Percentiles rank a stretch among this genome's conserved stretches.
Evolutionary conservation across 2,797 vertebrate genomes (phyloP).

Genomic region (Erpetoichthys calabaricus): DNA sequence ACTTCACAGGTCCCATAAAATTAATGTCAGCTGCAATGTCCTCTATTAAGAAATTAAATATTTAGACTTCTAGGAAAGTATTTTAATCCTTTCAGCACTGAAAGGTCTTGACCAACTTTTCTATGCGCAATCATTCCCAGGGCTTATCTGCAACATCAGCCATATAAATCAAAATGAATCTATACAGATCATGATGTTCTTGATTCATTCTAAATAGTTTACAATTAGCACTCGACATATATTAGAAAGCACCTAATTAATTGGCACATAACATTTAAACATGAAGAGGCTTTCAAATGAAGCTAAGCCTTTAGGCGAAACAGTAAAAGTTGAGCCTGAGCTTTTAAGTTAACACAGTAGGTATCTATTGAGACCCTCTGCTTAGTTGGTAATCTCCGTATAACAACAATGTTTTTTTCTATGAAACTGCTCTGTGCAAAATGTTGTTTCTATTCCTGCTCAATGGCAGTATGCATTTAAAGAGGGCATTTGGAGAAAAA

Average conservation of each 20-base stretch:
- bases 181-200: conserved; percentile 23
- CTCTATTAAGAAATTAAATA: conserved; percentile 39
- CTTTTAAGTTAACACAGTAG: background rate
- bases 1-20: conserved; percentile 28
- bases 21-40: conserved; percentile 29
- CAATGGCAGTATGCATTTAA: no score
- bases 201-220: conserved; percentile 29
- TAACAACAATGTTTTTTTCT: no score
- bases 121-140: conserved; percentile 19
- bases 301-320: conserved; percentile 25
- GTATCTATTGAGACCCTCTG: no score
- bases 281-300: conserved; percentile 28
- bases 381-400: no score
- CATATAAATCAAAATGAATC: conserved; percentile 26
- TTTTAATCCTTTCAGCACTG: conserved; percentile 25
- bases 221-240: conserved; percentile 24
- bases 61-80: conserved; percentile 31
- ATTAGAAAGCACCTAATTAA: conserved; percentile 35
- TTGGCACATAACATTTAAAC: conserved; percentile 30
- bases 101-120: conserved; percentile 9
- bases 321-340: conserved; percentile 7
- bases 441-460: no score
- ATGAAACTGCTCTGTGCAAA: no score
- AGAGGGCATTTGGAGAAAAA: no score
- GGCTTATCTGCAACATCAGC: conserved; percentile 21